Evolutionary conservation across 2,888 invertebrate genomes (phyloP).

Genomic region (Ceriagrion tenellum): DNA sequence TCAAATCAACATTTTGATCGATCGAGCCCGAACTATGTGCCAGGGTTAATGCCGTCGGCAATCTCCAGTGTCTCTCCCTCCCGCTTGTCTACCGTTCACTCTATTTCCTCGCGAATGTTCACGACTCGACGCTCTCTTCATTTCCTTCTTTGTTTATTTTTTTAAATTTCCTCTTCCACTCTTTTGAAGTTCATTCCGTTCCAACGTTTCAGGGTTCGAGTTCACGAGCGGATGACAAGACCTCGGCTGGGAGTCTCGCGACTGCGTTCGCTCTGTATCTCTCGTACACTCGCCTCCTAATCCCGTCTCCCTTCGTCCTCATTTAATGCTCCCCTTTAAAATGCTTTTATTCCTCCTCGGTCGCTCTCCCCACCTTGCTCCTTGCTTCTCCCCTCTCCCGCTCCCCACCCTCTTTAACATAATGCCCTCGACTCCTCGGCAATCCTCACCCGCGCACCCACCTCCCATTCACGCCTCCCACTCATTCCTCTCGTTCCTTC

Average conservation of each 20-base stretch:
- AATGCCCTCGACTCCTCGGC: background rate
- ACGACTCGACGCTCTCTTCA: background rate
- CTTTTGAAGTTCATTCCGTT: background rate
- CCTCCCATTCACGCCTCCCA: background rate
- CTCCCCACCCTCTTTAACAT: background rate
- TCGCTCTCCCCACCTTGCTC: background rate
- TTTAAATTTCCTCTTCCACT: background rate
- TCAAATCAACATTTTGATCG: conserved; percentile 31
- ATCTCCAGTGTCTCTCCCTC: background rate
- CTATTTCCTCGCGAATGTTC: background rate
- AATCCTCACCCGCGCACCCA: background rate
- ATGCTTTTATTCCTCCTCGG: background rate
- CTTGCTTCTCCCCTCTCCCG: background rate
- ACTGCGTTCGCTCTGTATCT: background rate
- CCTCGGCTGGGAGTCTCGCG: background rate
- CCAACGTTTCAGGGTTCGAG: background rate
- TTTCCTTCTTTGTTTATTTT: background rate
- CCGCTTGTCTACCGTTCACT: background rate
- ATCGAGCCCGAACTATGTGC: background rate
- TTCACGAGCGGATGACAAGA: background rate
- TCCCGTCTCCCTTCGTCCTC: background rate
- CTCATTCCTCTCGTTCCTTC: background rate
- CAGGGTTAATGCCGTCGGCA: background rate
- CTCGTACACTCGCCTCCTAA: background rate
- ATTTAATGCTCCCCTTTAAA: conserved; percentile 22